Conservation (phyloP, 2,113 vertebrate species). For the Anolis sagrei region DNA sequence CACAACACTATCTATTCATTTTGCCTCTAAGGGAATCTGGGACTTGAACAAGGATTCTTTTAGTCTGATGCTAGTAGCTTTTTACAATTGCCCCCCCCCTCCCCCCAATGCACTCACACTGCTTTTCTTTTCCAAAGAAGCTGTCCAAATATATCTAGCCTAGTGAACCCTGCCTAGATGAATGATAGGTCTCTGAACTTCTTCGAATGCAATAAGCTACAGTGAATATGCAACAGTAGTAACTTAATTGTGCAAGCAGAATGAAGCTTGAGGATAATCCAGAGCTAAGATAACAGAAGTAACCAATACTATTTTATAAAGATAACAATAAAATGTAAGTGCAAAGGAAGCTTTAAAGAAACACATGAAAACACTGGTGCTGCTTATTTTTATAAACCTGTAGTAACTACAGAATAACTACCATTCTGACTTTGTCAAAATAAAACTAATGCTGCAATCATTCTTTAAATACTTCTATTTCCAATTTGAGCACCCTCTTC, state of each 20-base stretch:
- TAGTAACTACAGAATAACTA: background rate
- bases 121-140: too few relatives aligned
- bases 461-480: slow-evolving; percentile 31
- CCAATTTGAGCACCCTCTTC: slow-evolving; percentile 12
- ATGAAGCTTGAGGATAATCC: too few relatives aligned
- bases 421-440: slow-evolving; percentile 31
- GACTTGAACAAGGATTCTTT: background rate
- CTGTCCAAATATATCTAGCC: too few relatives aligned
- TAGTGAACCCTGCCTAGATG: too few relatives aligned
- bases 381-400: background rate
- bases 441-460: slow-evolving; percentile 19
- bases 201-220: too few relatives aligned
- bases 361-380: background rate
- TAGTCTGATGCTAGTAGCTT: background rate
- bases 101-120: too few relatives aligned
- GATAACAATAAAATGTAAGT: background rate
- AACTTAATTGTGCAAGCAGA: too few relatives aligned
- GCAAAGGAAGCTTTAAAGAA: background rate
- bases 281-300: background rate
- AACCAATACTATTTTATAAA: background rate
- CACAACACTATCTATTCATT: background rate
- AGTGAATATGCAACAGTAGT: too few relatives aligned
- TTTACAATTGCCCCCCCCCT: too few relatives aligned
- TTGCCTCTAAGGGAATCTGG: background rate
- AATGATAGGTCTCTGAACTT: too few relatives aligned